A percentile compares a stretch with the other conserved stretches of the same genome.
Conservation (phyloP, 2,797 vertebrate species). For the Sebastes reedi region DNA sequence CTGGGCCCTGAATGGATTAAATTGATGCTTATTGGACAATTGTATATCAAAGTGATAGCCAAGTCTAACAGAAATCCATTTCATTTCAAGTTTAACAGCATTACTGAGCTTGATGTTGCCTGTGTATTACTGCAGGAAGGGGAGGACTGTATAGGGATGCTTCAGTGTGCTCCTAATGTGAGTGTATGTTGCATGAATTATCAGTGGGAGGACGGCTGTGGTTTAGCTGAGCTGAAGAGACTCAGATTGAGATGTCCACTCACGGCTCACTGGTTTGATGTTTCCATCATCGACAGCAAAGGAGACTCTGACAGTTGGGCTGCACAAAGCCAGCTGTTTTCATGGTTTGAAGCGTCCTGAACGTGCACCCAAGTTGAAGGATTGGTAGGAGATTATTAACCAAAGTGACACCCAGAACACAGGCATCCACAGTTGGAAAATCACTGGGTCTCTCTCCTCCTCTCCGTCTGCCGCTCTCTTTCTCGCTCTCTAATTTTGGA, state of each 20-base stretch:
- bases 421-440: constrained; percentile 74
- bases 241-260: constrained; percentile 85
- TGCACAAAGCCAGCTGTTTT: constrained; percentile 87
- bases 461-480: constrained; percentile 4
- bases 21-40: constrained; percentile 66
- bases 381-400: constrained; percentile 86
- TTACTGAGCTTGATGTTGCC: constrained; percentile 38
- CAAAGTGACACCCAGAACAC: constrained; percentile 84
- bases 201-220: constrained; percentile 69
- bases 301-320: constrained; percentile 86
- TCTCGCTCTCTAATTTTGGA: constrained; percentile 57
- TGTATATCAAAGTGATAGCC: constrained; percentile 38
- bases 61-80: constrained; percentile 57
- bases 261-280: constrained; percentile 86
- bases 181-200: constrained; percentile 80
- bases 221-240: constrained; percentile 73
- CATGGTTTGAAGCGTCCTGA: constrained; percentile 82
- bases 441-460: constrained; percentile 43
- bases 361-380: constrained; percentile 82
- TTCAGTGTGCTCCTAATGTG: constrained; percentile 57
- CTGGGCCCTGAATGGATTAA: constrained; percentile 52
- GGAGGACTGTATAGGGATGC: neutral
- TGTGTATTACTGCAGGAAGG: constrained; percentile 2
- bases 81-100: constrained; percentile 62
- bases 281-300: constrained; percentile 86